Percentiles rank a stretch among this genome's conserved stretches.
Evolutionary conservation across 2,113 vertebrate genomes (phyloP).

Genomic region (Nesoenas mayeri): DNA sequence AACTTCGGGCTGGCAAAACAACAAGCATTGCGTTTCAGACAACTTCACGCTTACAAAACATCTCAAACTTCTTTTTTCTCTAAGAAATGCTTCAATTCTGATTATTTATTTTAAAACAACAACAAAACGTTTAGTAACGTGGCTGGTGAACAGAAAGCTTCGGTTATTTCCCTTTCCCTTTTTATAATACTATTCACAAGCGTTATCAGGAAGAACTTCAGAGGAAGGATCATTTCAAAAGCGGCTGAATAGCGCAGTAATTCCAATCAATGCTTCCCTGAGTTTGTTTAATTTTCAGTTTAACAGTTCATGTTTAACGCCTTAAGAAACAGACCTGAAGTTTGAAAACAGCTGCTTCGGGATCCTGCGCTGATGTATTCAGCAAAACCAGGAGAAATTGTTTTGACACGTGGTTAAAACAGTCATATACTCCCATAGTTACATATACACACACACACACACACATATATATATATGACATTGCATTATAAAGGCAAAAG

Average conservation of each 20-base stretch:
- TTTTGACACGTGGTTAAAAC: not conserved
- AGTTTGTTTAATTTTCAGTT: not conserved
- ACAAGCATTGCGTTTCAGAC: not conserved
- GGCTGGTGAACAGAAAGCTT: not conserved
- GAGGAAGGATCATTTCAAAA: not conserved
- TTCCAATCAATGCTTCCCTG: not conserved
- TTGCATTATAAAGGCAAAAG: not conserved
- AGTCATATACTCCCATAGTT: not conserved
- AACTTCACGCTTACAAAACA: not conserved
- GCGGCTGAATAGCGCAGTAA: not conserved
- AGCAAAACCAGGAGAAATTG: not conserved
- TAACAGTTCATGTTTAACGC: not conserved
- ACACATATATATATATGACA: fast-evolving
- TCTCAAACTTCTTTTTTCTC: not conserved
- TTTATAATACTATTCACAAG: not conserved
- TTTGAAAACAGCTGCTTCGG: not conserved
- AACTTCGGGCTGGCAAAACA: not conserved
- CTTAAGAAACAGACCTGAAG: not conserved
- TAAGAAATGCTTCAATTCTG: not conserved
- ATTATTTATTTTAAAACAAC: not conserved
- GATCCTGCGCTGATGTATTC: not conserved
- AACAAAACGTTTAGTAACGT: not conserved
- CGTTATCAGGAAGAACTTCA: not conserved
- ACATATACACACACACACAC: not conserved
- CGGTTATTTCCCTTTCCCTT: not conserved